A percentile compares a stretch with the other conserved stretches of the same genome.
These are phyloP conservation scores for Rhamnusium bicolor DNA, from an alignment of 2,888 invertebrate species.

Conservation along the genomic window DNA sequence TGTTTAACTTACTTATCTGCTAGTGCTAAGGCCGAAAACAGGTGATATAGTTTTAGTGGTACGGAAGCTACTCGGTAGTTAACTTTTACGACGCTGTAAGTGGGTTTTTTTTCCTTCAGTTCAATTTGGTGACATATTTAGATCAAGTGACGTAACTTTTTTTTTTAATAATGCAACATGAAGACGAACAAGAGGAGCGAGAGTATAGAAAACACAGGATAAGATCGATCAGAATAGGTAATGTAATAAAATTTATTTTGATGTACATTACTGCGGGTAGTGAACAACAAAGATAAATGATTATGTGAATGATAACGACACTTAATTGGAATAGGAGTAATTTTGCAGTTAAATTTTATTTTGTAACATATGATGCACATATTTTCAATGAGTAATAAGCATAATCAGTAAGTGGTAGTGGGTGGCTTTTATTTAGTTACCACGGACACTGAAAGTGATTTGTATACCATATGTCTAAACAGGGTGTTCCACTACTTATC, in stretches of 20 bases:
- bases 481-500: too few species aligned
- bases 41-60: constrained; percentile 10
- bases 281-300: too few species aligned
- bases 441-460: too few species aligned
- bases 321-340: too few species aligned
- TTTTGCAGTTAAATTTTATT: too few species aligned
- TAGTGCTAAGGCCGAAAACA: constrained; percentile 18
- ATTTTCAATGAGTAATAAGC: too few species aligned
- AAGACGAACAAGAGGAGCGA: constrained; percentile 20
- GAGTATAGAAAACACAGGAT: constrained; percentile 40
- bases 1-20: constrained; percentile 23
- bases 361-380: too few species aligned
- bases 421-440: too few species aligned
- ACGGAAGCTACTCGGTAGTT: neutral
- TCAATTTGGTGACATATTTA: neutral
- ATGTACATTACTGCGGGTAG: neutral
- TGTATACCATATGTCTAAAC: too few species aligned
- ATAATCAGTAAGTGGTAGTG: too few species aligned
- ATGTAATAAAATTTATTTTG: neutral
- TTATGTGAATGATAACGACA: too few species aligned
- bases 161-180: constrained; percentile 27
- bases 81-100: neutral
- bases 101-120: neutral
- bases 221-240: constrained; percentile 49
- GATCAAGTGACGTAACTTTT: neutral